Percentiles rank a stretch among this genome's conserved stretches.
phyloP scores from a whole-genome alignment of 2,797 vertebrate genomes.

The Galaxias olidus region DNA sequence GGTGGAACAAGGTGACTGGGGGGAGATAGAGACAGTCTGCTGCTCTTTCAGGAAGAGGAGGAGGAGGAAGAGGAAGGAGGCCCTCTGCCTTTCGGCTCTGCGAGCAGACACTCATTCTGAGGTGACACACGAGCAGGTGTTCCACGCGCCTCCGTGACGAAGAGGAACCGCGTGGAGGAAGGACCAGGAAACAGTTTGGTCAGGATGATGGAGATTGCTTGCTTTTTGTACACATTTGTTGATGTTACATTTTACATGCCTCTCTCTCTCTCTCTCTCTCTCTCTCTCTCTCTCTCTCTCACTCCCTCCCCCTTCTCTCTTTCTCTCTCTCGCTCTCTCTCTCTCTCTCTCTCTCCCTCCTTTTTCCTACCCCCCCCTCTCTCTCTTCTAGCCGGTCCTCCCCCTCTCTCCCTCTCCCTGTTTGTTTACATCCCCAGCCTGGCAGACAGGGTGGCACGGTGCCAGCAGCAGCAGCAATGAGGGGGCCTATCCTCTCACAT shows the following conservation, averaged over 20 bases:
- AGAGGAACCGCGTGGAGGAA: too few species aligned
- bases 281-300: constrained; percentile 19
- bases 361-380: constrained; percentile 35
- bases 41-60: too few species aligned
- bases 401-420: neutral
- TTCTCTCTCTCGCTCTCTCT: neutral
- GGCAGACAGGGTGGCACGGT: constrained; percentile 12
- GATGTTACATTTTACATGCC: neutral
- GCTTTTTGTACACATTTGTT: too few species aligned
- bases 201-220: too few species aligned
- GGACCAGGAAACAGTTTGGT: too few species aligned
- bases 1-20: too few species aligned
- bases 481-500: constrained; percentile 71
- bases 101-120: too few species aligned
- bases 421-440: constrained; percentile 11
- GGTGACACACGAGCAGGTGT: too few species aligned
- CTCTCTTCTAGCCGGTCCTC: constrained; percentile 14
- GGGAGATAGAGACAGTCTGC: too few species aligned
- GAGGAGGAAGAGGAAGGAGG: too few species aligned
- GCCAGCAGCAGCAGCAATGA: constrained; percentile 51
- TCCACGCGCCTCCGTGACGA: too few species aligned
- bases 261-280: neutral
- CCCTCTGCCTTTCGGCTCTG: too few species aligned
- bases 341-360: constrained; percentile 1
- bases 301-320: neutral